A percentile compares a stretch with the other conserved stretches of the same genome.
Evolutionary conservation across 2,113 vertebrate species (phyloP).

Genomic region (Paedocypris sp.): DNA sequence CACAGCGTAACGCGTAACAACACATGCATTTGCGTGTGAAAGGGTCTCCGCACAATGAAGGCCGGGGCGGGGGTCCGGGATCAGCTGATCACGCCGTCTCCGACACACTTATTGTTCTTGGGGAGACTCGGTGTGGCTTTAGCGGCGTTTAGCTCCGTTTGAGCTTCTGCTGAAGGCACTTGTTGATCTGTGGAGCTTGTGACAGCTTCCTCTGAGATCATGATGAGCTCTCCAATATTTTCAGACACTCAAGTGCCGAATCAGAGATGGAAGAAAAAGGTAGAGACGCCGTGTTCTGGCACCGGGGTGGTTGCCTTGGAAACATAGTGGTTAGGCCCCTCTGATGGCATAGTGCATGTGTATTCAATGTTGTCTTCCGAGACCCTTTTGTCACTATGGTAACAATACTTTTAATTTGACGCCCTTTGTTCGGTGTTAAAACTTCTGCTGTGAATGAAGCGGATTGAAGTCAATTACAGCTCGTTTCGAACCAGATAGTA

Average conservation of each 20-base stretch:
- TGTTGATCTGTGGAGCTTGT: neutral
- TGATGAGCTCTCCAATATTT: conserved; percentile 20
- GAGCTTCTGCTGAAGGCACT: neutral
- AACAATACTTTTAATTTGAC: conserved; percentile 37
- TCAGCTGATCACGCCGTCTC: neutral
- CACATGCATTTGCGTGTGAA: neutral
- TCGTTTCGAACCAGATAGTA: neutral
- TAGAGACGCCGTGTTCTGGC: conserved; percentile 27
- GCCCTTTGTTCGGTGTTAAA: conserved; percentile 29
- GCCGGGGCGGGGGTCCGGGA: too few species aligned
- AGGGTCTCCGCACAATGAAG: too few species aligned
- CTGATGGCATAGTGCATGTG: conserved; percentile 15
- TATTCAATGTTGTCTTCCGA: conserved; percentile 17
- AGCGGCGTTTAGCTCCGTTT: neutral
- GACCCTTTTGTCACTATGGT: conserved; percentile 42
- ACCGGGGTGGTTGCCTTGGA: conserved; percentile 46
- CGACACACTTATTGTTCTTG: neutral
- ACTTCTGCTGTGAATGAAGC: conserved; percentile 1
- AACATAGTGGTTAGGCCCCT: conserved; percentile 38
- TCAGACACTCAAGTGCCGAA: conserved; percentile 20
- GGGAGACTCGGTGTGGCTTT: neutral
- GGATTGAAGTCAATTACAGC: neutral
- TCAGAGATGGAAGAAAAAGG: neutral
- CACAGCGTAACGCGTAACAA: neutral
- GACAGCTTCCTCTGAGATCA: conserved; percentile 23